Evolutionary conservation across 1,140 invertebrate genomes (phyloP), one percentile per base, ranked within the genome.

Genomic region (Battus philenor): DNA sequence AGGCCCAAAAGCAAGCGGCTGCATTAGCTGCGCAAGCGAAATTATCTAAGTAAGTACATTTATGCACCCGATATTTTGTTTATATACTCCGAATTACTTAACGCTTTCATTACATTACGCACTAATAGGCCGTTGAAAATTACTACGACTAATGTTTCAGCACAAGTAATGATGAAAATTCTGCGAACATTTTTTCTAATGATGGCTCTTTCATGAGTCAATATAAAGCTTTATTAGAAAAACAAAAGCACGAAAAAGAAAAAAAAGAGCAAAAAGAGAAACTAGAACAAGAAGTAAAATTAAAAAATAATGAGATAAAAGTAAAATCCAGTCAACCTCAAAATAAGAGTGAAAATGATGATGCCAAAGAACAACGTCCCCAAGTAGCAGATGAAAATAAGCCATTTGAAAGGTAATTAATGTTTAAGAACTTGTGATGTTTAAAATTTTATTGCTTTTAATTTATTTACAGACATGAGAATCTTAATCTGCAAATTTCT

Each of bases 161-260:
- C 16, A 64, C 68, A 3, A 34, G 20, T n/a, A 17, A 33, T 17
- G 48, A 47, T 26, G 76, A 82, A 45, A 74, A 79, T 0, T 61
- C 62, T 31, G 66, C 69, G 6, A 93, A 93, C 75, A 83, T 91
- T 34, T 95, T 94, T 76, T 90, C 90, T 11, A 94, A 94, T 85
- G 93, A 95, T 86, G 93, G 93, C 3, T 93, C 90, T 58, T 95
- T 95, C 67, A 79, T 95, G 55, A 92, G 92, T 67, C 92, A 93
- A 44, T 95, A 93, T 66, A 93, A 91, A 51, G 69, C 76, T 33
- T 52, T 85, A 6, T 44, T 85, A 13, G 78, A 85, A 38, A 80
- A 84, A 45, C 77, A 83, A 33, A 73, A 68, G 33, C 66, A 68
- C 34, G 77, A 85, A n/a, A 79, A 77, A 16, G 57, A 75, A 46